Percentiles rank a stretch among this genome's conserved stretches.
Evolutionary conservation across 2,888 invertebrate genomes (phyloP).

Genomic region (Drosophila antonietae): DNA sequence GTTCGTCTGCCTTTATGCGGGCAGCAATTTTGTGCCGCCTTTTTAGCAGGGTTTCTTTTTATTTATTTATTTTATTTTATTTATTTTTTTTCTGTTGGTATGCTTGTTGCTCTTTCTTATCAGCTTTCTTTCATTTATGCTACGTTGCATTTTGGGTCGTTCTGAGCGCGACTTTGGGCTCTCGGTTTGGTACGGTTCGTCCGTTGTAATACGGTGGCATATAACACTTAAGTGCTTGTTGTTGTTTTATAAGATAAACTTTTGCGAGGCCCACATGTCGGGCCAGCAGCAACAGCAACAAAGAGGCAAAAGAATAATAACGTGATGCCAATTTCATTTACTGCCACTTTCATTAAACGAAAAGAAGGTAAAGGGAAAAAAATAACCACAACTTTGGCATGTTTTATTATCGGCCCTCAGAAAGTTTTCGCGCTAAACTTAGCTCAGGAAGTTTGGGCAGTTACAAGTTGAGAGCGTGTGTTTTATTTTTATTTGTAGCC

Average conservation of each 20-base stretch:
- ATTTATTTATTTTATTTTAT: neutral
- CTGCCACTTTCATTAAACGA: slow-evolving; percentile 75
- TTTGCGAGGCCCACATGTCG: slow-evolving; percentile 65
- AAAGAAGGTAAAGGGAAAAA: slow-evolving; percentile 17
- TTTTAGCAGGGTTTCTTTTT: slow-evolving; percentile 30
- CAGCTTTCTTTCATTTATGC: slow-evolving; percentile 79
- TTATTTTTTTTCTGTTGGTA: neutral
- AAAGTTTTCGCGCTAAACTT: slow-evolving; percentile 31
- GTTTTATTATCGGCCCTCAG: slow-evolving; percentile 47
- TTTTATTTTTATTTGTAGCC: neutral
- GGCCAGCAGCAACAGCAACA: slow-evolving; percentile 28
- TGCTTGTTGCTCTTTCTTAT: slow-evolving; percentile 57
- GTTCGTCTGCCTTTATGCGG: slow-evolving; percentile 56
- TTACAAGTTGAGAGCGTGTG: slow-evolving; percentile 13
- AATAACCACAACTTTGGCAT: slow-evolving; percentile 26
- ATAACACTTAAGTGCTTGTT: slow-evolving; percentile 80
- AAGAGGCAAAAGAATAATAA: slow-evolving; percentile 58
- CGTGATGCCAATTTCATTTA: slow-evolving; percentile 76
- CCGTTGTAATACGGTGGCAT: slow-evolving; percentile 78
- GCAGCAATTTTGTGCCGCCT: slow-evolving; percentile 62
- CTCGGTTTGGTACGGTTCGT: slow-evolving; percentile 24
- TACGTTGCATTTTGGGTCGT: slow-evolving; percentile 67
- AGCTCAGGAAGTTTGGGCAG: slow-evolving; percentile 23
- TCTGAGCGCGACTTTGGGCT: slow-evolving; percentile 26
- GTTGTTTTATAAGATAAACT: slow-evolving; percentile 79